These are phyloP conservation scores for Loris lydekkerianus DNA, from an alignment of 2,797 vertebrate genomes.

Conservation along the genomic window DNA sequence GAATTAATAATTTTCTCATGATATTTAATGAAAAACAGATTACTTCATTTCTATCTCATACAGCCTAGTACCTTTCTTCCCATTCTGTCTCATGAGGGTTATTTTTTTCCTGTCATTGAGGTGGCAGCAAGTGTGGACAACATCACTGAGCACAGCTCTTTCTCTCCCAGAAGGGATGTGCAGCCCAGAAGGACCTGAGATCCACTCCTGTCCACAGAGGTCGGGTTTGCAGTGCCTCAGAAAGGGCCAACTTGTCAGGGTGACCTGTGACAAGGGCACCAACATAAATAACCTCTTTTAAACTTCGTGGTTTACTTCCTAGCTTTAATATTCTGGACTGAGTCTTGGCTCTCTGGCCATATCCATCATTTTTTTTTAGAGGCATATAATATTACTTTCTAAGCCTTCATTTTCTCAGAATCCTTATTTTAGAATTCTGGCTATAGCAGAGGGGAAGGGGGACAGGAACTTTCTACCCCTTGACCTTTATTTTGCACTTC, in stretches of 20 bases:
- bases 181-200: neutral
- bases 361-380: neutral
- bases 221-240: neutral
- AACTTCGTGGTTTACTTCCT: neutral
- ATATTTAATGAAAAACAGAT: slow-evolving; percentile 71
- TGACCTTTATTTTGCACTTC: neutral
- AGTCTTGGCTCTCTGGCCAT: neutral
- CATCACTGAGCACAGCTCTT: too few species aligned
- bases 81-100: slow-evolving; percentile 23
- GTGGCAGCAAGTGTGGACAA: neutral
- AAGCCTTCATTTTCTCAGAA: neutral
- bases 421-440: slow-evolving; percentile 4
- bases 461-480: neutral
- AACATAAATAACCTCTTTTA: neutral
- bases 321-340: neutral
- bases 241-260: neutral
- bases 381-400: neutral
- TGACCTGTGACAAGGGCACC: neutral
- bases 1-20: slow-evolving; percentile 72
- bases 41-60: slow-evolving; percentile 47
- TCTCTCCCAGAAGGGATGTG: neutral
- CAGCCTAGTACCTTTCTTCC: neutral
- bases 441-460: neutral
- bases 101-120: neutral
- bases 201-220: neutral